phyloP scores from a whole-genome alignment of 2,888 invertebrate species.

The Petrolisthes cinctipes region DNA sequence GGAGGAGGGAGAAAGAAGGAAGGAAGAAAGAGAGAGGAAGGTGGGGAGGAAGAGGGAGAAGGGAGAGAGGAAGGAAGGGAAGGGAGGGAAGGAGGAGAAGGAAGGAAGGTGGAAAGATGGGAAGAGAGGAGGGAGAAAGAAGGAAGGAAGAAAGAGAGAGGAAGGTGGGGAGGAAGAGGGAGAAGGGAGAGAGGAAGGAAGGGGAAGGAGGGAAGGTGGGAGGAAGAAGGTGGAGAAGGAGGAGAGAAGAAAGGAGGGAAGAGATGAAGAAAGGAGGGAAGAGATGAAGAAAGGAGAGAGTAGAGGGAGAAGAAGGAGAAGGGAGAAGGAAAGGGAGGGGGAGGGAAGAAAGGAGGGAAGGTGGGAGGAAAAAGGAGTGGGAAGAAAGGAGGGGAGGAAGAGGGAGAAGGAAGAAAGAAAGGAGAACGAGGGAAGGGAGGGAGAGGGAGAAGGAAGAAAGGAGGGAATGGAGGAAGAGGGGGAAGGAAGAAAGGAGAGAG shows the following conservation, averaged over 20 bases:
- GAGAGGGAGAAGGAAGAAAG: neutral
- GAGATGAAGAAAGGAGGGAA: neutral
- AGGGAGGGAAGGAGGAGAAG: neutral
- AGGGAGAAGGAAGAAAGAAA: neutral
- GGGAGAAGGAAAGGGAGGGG: neutral
- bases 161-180: neutral
- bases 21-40: neutral
- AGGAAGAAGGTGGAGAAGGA: neutral
- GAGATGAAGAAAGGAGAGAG: neutral
- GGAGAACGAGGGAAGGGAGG: neutral
- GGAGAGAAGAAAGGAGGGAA: neutral
- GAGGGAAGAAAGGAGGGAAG: neutral
- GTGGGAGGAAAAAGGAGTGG: neutral
- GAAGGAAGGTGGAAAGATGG: neutral
- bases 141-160: neutral
- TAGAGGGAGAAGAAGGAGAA: neutral
- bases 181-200: neutral
- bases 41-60: neutral
- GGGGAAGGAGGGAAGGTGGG: neutral
- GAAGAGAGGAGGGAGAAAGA: neutral
- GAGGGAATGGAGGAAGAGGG: neutral
- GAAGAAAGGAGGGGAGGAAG: neutral
- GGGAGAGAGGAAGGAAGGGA: neutral
- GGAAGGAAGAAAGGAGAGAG: neutral
- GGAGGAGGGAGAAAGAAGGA: neutral